Base-by-base conservation (phyloP, 2,888 invertebrate genomes). In the Druceiella hillmani region DNA sequence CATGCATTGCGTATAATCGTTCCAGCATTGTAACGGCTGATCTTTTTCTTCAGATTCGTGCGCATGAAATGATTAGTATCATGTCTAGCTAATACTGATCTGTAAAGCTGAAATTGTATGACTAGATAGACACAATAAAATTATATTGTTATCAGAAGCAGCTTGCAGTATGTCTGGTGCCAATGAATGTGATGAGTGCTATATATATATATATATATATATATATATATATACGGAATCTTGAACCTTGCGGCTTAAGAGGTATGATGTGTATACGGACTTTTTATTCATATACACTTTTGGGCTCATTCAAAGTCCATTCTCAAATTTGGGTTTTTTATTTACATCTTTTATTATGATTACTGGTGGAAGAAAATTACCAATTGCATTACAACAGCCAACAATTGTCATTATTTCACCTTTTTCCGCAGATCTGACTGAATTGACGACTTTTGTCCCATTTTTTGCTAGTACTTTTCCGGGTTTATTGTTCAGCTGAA, bases 401-500 rank as follows among this genome's bases (percentile, higher is more conserved):
- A 50, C 44, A 17, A 50, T 36, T 28, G 48, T 37, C 9, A 52
- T 43, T 34, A 43, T 52, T 43, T 51, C 54, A 14, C 57, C 52
- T 36, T 54, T 52, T 51, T 60, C 57, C 7, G n/a, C n/a, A n/a
- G n/a, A n/a, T n/a, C n/a, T n/a, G n/a, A n/a, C n/a, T n/a, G n/a
- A n/a, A n/a, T n/a, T n/a, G n/a, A n/a, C n/a, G n/a, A n/a, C 49
- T 39, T 52, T 58, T 20, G 45, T 14, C 4, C 58, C 59, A 46
- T 54, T 58, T 16, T 40, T 45, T 9, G 55, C 58, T 17, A 61
- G 16, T 17, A 64, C 55, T 44, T 56, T 51, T 3, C 53, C 52
- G 22, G 58, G 51, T 43, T 53, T 55, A 44, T 59, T 59, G 15
- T 62, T 61, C 3, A 58, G 47, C 36, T 59, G 57, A 3, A 59